phyloP scores from a whole-genome alignment of 2,113 vertebrate species.

The Pseudorasbora parva region DNA sequence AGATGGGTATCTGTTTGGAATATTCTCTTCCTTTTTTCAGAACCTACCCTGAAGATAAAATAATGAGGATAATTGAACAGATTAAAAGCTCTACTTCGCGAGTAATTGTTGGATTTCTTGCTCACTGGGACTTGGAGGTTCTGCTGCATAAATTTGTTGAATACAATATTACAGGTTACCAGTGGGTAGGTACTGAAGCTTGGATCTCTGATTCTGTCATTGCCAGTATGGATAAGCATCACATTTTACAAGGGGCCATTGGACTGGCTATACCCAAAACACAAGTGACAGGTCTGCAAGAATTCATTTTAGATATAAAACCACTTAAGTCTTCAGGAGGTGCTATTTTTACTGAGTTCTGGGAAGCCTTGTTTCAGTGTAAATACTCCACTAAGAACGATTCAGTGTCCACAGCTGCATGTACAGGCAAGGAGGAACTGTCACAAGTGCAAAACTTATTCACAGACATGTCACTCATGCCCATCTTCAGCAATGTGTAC shows the following conservation, averaged over 20 bases:
- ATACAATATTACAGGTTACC: slow-evolving; percentile 72
- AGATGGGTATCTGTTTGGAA: slow-evolving; percentile 62
- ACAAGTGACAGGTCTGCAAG: slow-evolving; percentile 66
- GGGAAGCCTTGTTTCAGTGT: slow-evolving; percentile 62
- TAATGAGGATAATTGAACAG: slow-evolving; percentile 52
- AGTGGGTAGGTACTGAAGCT: slow-evolving; percentile 75
- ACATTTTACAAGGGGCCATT: slow-evolving; percentile 71
- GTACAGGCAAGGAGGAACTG: slow-evolving; percentile 58
- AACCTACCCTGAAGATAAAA: slow-evolving; percentile 58
- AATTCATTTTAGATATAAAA: slow-evolving; percentile 74
- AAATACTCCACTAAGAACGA: slow-evolving; percentile 28
- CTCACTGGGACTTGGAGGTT: slow-evolving; percentile 50
- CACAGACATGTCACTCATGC: slow-evolving; percentile 62
- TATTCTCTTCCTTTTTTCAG: slow-evolving; percentile 69
- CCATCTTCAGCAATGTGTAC: slow-evolving; percentile 63
- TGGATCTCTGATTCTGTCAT: slow-evolving; percentile 74
- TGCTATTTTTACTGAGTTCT: slow-evolving; percentile 58
- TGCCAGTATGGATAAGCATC: slow-evolving; percentile 59
- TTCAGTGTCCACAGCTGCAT: background rate
- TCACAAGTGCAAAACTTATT: slow-evolving; percentile 57
- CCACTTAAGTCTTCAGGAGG: slow-evolving; percentile 43
- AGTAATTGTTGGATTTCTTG: slow-evolving; percentile 56
- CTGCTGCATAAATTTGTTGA: slow-evolving; percentile 59
- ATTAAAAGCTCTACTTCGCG: slow-evolving; percentile 58
- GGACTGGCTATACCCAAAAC: slow-evolving; percentile 73